phyloP scores from a whole-genome alignment of 2,888 invertebrate species.

The Helobdella robusta region DNA sequence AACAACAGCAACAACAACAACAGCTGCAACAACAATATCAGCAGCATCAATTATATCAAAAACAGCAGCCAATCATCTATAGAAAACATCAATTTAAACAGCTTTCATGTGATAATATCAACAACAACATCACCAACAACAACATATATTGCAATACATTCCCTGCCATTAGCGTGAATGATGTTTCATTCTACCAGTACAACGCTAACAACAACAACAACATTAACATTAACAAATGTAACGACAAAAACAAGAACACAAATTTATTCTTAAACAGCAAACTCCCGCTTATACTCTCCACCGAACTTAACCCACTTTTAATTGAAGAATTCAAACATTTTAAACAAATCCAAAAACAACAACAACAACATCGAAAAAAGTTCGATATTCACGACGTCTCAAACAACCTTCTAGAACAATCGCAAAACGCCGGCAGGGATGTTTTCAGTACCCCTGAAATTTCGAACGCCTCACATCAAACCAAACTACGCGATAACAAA shows the following conservation, averaged over 20 bases:
- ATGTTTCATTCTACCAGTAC: background rate
- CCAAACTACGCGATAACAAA: no score
- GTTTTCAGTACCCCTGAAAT: no score
- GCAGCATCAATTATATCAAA: background rate
- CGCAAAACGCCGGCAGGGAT: no score
- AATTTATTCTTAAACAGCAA: no score
- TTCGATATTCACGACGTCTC: no score
- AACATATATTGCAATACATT: background rate
- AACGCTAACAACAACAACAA: background rate
- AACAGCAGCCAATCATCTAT: background rate
- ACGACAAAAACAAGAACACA: no score
- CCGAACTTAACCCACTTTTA: slow-evolving; percentile 13
- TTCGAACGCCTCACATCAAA: no score
- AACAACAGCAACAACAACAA: background rate
- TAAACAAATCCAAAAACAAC: no score
- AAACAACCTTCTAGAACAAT: no score
- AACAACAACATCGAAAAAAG: no score
- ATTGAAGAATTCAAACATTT: no score
- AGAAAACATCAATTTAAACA: background rate
- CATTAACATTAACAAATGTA: background rate
- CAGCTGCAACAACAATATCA: background rate
- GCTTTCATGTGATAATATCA: background rate
- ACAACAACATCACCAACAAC: background rate
- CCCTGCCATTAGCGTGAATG: background rate
- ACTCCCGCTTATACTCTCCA: slow-evolving; percentile 11